Conservation (phyloP, 35 echinoderm and acorn worm species). For the Amphiura filiformis region DNA sequence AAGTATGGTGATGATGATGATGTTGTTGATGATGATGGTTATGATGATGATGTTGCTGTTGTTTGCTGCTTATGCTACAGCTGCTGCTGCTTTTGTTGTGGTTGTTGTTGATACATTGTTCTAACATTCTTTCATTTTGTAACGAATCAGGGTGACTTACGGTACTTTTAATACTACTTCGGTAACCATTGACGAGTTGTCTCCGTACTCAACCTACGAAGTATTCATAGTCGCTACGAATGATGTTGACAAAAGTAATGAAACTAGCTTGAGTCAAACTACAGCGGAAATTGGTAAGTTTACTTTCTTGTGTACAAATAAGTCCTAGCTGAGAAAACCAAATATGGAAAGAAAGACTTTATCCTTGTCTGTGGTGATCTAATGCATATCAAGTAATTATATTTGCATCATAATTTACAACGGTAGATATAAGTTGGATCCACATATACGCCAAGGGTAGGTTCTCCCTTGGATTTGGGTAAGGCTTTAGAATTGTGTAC, state of each 20-base stretch:
- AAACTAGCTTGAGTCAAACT: background rate
- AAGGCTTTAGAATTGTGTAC: too few relatives aligned
- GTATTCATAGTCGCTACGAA: background rate
- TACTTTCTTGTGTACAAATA: too few relatives aligned
- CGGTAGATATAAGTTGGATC: too few relatives aligned
- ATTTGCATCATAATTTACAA: too few relatives aligned
- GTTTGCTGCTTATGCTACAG: background rate
- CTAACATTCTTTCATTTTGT: background rate
- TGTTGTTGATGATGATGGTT: too few relatives aligned
- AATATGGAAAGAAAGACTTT: too few relatives aligned
- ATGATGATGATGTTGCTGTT: background rate
- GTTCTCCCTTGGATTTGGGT: too few relatives aligned
- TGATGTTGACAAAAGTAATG: background rate
- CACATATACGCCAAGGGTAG: too few relatives aligned
- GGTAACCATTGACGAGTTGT: background rate
- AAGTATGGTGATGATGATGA: background rate
- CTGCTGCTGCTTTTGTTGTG: background rate
- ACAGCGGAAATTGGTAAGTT: background rate
- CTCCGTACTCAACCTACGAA: background rate
- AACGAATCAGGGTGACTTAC: background rate
- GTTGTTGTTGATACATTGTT: background rate
- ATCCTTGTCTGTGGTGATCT: too few relatives aligned
- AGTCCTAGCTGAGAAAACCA: too few relatives aligned
- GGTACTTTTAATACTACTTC: background rate
- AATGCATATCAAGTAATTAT: too few relatives aligned